phyloP scores from a whole-genome alignment of 2,888 invertebrate species.

The Watsonalla binaria region DNA sequence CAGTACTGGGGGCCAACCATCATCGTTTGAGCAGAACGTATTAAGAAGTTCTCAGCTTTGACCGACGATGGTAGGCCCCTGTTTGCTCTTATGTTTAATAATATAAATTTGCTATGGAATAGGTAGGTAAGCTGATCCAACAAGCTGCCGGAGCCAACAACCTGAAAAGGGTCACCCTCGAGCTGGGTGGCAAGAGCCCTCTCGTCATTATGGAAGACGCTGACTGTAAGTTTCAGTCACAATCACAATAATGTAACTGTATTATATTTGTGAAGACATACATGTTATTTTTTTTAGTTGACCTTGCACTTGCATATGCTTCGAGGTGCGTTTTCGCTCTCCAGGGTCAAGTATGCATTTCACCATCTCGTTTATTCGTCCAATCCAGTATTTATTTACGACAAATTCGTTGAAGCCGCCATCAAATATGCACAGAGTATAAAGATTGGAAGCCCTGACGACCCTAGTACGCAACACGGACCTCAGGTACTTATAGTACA shows the following conservation, averaged over 20 bases:
- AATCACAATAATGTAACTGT: neutral
- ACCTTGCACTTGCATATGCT: slow-evolving; percentile 39
- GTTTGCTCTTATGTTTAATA: too few relatives aligned
- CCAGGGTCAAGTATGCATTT: slow-evolving; percentile 52
- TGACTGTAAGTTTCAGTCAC: slow-evolving; percentile 74
- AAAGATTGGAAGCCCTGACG: slow-evolving; percentile 80
- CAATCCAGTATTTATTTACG: slow-evolving; percentile 84
- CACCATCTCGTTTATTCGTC: slow-evolving; percentile 52
- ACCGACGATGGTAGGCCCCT: too few relatives aligned
- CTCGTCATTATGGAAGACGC: slow-evolving; percentile 89
- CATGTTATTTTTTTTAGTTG: slow-evolving; percentile 26
- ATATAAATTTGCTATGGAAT: neutral
- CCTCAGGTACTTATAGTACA: slow-evolving; percentile 26
- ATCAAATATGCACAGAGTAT: slow-evolving; percentile 80
- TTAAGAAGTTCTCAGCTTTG: neutral
- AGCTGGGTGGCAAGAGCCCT: slow-evolving; percentile 94
- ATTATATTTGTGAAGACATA: neutral
- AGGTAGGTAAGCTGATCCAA: slow-evolving; percentile 80
- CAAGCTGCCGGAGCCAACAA: slow-evolving; percentile 87
- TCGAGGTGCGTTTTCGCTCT: slow-evolving; percentile 39
- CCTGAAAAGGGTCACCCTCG: slow-evolving; percentile 88
- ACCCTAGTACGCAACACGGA: slow-evolving; percentile 36
- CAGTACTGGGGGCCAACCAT: too few relatives aligned
- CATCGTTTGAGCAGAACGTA: too few relatives aligned
- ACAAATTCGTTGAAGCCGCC: slow-evolving; percentile 87